Conservation (phyloP, 2,888 invertebrate species). For the Cyclophora punctaria region DNA sequence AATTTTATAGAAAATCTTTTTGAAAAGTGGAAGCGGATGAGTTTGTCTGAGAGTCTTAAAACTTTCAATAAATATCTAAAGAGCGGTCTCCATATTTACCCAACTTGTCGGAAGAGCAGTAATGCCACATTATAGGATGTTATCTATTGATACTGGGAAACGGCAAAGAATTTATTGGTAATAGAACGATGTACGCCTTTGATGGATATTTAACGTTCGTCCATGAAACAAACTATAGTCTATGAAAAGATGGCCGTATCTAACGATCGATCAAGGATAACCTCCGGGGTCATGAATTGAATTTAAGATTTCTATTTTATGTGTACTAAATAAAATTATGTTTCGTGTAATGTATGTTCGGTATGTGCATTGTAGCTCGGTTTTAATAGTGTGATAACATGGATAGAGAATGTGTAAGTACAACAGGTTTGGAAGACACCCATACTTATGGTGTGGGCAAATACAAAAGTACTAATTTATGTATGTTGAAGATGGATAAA, state of each 20-base stretch:
- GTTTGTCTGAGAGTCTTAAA: too few species aligned
- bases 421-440: too few species aligned
- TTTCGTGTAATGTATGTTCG: not conserved
- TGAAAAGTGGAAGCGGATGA: too few species aligned
- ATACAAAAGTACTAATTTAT: too few species aligned
- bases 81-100: conserved; percentile 27
- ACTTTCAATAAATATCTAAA: not conserved
- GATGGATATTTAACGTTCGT: conserved; percentile 54
- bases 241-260: conserved; percentile 24
- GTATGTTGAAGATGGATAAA: too few species aligned
- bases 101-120: conserved; percentile 37
- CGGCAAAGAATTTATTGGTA: conserved; percentile 66
- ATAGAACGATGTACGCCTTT: conserved; percentile 46
- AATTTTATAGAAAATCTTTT: too few species aligned
- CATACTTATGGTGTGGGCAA: too few species aligned
- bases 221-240: conserved; percentile 32
- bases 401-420: too few species aligned
- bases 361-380: too few species aligned
- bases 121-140: conserved; percentile 46
- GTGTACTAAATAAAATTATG: not conserved
- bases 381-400: too few species aligned
- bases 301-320: conserved; percentile 59
- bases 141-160: conserved; percentile 61
- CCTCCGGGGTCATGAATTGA: conserved; percentile 65
- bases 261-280: conserved; percentile 34